Conservation (phyloP, 2,888 invertebrate genomes). For the Caenorhabditis doughertyi region DNA sequence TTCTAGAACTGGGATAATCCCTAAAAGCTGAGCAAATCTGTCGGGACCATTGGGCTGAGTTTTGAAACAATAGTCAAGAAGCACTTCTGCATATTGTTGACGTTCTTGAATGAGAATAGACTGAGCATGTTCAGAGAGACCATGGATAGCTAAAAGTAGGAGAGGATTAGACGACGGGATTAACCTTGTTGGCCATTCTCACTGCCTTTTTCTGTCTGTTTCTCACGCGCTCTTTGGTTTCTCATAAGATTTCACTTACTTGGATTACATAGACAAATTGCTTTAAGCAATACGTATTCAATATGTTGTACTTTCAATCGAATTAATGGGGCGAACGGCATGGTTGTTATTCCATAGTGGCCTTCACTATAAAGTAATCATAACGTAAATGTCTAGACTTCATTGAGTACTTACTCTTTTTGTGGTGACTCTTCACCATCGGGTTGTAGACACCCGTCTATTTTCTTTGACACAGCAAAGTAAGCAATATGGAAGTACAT, state of each 20-base stretch:
- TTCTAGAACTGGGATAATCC: constrained; percentile 27
- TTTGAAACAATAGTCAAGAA: constrained; percentile 30
- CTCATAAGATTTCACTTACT: constrained; percentile 9
- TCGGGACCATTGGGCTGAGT: background rate
- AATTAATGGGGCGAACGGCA: constrained; percentile 28
- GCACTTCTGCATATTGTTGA: constrained; percentile 9
- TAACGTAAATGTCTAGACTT: background rate
- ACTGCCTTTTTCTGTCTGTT: too few species aligned
- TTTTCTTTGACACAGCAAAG: constrained; percentile 3
- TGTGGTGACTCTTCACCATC: constrained; percentile 9
- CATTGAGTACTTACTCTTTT: background rate
- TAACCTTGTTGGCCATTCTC: too few species aligned
- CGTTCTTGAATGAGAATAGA: constrained; percentile 8
- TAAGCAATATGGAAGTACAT: constrained; percentile 21
- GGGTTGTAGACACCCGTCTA: constrained; percentile 1
- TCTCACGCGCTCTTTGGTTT: too few species aligned
- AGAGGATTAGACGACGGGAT: too few species aligned
- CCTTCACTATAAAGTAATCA: background rate
- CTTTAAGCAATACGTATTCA: constrained; percentile 35
- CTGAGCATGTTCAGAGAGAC: constrained; percentile 41
- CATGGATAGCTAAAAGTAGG: constrained; percentile 36
- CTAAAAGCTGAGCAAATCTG: constrained; percentile 20
- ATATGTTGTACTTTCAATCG: background rate
- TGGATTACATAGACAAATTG: constrained; percentile 42
- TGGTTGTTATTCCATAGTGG: background rate